phyloP scores from a whole-genome alignment of 2,113 vertebrate genomes.

The Atlantisia rogersi region DNA sequence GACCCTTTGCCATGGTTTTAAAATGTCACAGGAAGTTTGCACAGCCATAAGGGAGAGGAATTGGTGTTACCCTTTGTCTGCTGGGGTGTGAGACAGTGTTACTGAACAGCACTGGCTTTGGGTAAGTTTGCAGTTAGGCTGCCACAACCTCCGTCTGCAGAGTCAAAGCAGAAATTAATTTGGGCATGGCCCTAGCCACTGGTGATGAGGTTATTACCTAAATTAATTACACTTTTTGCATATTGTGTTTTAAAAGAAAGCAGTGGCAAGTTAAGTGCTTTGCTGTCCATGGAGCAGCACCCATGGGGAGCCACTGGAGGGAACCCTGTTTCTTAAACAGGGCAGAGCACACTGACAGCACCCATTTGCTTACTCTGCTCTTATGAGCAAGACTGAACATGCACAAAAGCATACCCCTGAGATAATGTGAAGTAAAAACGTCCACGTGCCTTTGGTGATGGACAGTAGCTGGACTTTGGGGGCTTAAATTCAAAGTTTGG shows the following conservation, averaged over 20 bases:
- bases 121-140: not conserved
- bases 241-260: not conserved
- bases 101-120: accelerated
- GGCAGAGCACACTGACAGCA: accelerated
- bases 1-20: not conserved
- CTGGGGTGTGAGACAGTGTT: not conserved
- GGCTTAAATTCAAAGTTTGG: not conserved
- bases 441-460: not conserved
- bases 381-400: not conserved
- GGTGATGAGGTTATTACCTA: not conserved
- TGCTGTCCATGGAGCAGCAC: not conserved
- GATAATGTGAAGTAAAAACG: not conserved
- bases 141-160: not conserved
- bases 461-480: not conserved
- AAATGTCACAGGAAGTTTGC: not conserved
- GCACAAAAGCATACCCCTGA: not conserved
- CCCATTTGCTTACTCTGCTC: not conserved
- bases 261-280: not conserved
- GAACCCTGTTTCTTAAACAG: not conserved
- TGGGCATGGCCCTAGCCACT: accelerated
- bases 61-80: not conserved
- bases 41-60: not conserved
- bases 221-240: not conserved
- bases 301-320: not conserved
- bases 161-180: not conserved